A percentile compares a stretch with the other conserved stretches of the same genome.
phyloP scores from a whole-genome alignment of 2,888 invertebrate species.

The Yponomeuta sedellus region DNA sequence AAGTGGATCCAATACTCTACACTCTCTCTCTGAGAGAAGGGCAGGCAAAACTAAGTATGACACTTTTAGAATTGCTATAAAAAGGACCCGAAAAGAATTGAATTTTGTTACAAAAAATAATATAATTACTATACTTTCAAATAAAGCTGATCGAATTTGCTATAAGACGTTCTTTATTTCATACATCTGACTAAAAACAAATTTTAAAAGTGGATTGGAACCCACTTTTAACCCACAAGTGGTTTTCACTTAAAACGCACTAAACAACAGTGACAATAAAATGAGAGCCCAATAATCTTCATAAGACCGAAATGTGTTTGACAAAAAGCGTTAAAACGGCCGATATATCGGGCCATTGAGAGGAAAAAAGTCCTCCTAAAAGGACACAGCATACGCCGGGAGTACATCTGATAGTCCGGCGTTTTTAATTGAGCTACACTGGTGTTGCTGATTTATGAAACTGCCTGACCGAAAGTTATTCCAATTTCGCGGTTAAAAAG shows the following conservation, averaged over 20 bases:
- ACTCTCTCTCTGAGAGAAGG: too few species aligned
- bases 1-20: too few species aligned
- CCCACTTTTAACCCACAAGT: too few species aligned
- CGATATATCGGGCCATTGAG: conserved; percentile 24
- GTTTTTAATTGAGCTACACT: conserved; percentile 72
- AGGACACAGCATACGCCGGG: conserved; percentile 35
- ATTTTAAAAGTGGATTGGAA: too few species aligned
- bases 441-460: conserved; percentile 69
- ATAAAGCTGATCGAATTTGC: too few species aligned
- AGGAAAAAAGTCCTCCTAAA: conserved; percentile 27
- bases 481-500: conserved; percentile 55
- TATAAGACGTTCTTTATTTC: too few species aligned
- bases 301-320: conserved; percentile 32
- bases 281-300: conserved; percentile 19
- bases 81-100: too few species aligned
- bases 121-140: too few species aligned
- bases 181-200: too few species aligned
- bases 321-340: conserved; percentile 44
- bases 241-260: not conserved
- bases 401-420: conserved; percentile 64
- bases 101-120: too few species aligned
- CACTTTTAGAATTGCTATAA: too few species aligned
- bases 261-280: conserved; percentile 15
- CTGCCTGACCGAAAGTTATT: conserved; percentile 61
- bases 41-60: too few species aligned